These are phyloP conservation scores for Lutjanus argentimaculatus DNA, from an alignment of 2,797 vertebrate genomes.

Conservation along the genomic window DNA sequence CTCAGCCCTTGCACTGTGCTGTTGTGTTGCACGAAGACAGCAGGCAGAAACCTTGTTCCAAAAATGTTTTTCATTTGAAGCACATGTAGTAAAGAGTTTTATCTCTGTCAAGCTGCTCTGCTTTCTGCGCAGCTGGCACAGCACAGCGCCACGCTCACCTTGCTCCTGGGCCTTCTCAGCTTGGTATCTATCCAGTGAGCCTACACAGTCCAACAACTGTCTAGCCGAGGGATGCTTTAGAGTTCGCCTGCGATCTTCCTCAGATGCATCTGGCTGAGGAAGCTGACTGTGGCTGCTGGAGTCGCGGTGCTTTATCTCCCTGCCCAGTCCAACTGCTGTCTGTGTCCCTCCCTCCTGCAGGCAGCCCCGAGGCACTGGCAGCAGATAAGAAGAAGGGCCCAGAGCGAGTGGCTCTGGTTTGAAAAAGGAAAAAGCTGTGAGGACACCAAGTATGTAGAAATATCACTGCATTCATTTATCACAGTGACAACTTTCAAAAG, in stretches of 20 bases:
- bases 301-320: conserved; percentile 83
- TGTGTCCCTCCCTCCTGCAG: conserved; percentile 75
- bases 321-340: conserved; percentile 83
- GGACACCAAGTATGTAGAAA: conserved; percentile 50
- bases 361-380: conserved; percentile 75
- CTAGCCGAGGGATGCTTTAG: conserved; percentile 64
- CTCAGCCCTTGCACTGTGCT: background rate
- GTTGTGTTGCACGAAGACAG: conserved; percentile 23
- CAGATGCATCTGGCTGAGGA: conserved; percentile 61
- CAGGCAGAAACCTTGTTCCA: background rate
- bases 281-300: conserved; percentile 57
- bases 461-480: conserved; percentile 43
- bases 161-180: conserved; percentile 59
- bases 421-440: conserved; percentile 63
- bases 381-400: conserved; percentile 81
- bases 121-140: conserved; percentile 55
- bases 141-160: conserved; percentile 53
- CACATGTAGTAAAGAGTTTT: conserved; percentile 44
- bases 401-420: conserved; percentile 61
- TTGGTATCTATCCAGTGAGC: conserved; percentile 67
- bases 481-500: conserved; percentile 25
- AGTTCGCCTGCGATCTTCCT: conserved; percentile 60
- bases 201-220: conserved; percentile 53
- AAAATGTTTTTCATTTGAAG: conserved; percentile 34
- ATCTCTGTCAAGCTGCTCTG: conserved; percentile 57